Base-by-base conservation (phyloP, 2,888 invertebrate species). In the Aspidapion aeneum region DNA sequence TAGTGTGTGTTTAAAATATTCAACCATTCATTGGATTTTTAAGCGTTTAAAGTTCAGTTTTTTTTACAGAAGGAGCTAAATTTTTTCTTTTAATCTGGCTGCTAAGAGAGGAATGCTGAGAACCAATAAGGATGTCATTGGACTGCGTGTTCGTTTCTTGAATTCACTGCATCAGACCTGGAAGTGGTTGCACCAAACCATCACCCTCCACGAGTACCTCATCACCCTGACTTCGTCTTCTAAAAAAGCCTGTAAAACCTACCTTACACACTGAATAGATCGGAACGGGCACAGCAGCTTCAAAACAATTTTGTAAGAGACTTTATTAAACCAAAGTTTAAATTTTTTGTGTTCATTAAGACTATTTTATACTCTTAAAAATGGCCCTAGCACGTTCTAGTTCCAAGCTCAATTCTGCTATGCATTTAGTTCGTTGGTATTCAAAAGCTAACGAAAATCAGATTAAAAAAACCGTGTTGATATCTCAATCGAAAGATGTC, bases 151-250 rank as follows among this genome's bases (percentile, higher is more conserved):
- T 86, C 91, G 93, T 84, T 20, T 20, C 56, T 89, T 90, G 82
- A 91, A 90, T 83, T 87, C 88, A 83, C 88, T 93, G 82, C 93
- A 94, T 83, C 93, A 93, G 83, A 94, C 94, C 79, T 94, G 92
- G 90, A 94, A 94, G 93, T 94, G 94, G 94, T 84, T 94, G 80
- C 94, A 94, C 81, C 93, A 93, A 81, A 94, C 94, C 70, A 90
- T 91, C 76, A 90, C 89, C 74, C 86, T 94, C 66, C 94, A 94
- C 86, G 91, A 93, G 76, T 93, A 93, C 77, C 85, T 94, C 75
- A 90, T 93, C 82, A 87, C 90, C 73, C 86, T 92, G 74, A 90
- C 89, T 69, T 84, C 91, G 72, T 88, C 89, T 75, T 87, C 90
- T 81, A 87, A 89, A 81, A 86, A 90, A 80, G 79, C 79, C 64